A percentile compares a stretch with the other conserved stretches of the same genome.
phyloP scores from a whole-genome alignment of 2,797 vertebrate genomes.

The Lates japonicus region DNA sequence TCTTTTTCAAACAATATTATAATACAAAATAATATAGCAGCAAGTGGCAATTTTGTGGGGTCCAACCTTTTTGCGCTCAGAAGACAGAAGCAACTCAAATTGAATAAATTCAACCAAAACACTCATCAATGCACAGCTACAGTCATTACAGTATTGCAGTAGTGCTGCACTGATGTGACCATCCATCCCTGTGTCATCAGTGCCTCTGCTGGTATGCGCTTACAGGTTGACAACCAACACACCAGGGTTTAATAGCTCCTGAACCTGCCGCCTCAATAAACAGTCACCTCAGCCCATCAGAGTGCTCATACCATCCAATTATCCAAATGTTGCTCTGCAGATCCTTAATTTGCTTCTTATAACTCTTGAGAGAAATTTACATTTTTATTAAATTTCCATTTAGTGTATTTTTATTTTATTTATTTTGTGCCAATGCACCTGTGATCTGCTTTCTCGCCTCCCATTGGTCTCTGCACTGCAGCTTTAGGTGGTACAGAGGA shows the following conservation, averaged over 20 bases:
- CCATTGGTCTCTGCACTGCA: not conserved
- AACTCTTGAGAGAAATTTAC: conserved; percentile 52
- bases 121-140: no score
- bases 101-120: no score
- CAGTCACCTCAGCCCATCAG: conserved; percentile 33
- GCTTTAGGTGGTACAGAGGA: conserved; percentile 9
- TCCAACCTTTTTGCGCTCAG: no score
- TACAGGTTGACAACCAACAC: conserved; percentile 19
- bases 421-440: conserved; percentile 15
- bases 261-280: conserved; percentile 38
- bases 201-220: conserved; percentile 17
- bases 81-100: no score
- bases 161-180: conserved; percentile 8
- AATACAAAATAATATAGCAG: no score
- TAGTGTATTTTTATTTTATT: not conserved
- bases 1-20: no score
- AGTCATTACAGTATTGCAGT: not conserved
- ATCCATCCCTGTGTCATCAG: conserved; percentile 1
- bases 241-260: conserved; percentile 27
- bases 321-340: conserved; percentile 20
- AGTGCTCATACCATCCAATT: conserved; percentile 21
- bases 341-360: conserved; percentile 38
- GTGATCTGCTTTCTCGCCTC: conserved; percentile 20
- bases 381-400: conserved; percentile 61
- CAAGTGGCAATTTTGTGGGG: no score